Conservation (phyloP, 2,113 vertebrate species). For the Candoia aspera region DNA sequence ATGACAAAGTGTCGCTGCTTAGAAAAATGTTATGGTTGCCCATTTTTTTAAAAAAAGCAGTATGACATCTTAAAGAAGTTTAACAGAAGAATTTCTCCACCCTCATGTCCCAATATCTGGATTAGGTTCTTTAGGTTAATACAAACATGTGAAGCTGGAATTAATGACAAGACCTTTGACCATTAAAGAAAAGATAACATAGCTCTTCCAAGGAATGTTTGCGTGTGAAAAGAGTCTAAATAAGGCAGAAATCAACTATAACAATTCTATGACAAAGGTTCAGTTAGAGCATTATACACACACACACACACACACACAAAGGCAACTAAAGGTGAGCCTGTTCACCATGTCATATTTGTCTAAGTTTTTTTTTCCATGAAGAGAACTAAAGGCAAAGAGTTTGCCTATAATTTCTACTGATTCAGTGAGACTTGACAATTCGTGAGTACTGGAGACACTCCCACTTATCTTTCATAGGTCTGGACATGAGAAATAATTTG, state of each 20-base stretch:
- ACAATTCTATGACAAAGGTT: background rate
- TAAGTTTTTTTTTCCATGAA: background rate
- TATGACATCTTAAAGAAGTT: background rate
- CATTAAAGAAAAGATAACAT: background rate
- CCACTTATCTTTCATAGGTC: background rate
- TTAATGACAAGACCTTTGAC: background rate
- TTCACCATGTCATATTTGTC: slow-evolving; percentile 2
- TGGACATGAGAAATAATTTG: background rate
- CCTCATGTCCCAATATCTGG: background rate
- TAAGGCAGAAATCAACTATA: background rate
- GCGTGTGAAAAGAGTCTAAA: background rate
- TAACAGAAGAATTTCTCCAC: background rate
- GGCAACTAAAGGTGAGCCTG: background rate
- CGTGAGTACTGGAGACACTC: background rate
- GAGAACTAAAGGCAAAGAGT: background rate
- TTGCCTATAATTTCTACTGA: background rate
- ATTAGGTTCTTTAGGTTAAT: background rate
- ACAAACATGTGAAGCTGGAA: background rate
- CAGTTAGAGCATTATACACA: background rate
- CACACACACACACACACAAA: background rate
- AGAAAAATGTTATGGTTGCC: background rate
- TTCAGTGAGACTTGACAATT: background rate
- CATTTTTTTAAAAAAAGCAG: background rate
- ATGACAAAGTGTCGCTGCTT: background rate
- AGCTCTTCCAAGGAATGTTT: background rate